Evolutionary conservation across 2,888 invertebrate species (phyloP).

Genomic region (Syrista parreyssii): DNA sequence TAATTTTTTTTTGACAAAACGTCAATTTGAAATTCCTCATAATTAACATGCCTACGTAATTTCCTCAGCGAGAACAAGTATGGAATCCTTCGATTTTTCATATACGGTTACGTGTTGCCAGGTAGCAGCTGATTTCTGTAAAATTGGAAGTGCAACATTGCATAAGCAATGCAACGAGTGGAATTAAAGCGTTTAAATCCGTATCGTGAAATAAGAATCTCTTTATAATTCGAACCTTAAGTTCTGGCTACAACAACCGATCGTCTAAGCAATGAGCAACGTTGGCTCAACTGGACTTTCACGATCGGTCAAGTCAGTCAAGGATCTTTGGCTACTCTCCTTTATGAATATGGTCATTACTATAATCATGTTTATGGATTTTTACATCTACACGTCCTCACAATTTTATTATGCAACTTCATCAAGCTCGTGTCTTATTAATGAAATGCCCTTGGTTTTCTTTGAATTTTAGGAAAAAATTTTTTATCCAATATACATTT

Average conservation of each 20-base stretch:
- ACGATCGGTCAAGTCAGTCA: constrained; percentile 49
- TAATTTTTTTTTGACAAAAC: not conserved
- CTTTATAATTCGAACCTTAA: not conserved
- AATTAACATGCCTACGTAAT: not conserved
- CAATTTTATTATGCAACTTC: not conserved
- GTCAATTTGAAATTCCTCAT: not conserved
- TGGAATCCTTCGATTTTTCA: not conserved
- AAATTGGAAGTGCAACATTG: not conserved
- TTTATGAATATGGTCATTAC: constrained; percentile 41
- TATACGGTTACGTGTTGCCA: not conserved
- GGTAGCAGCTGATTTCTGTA: not conserved
- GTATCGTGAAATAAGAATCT: not conserved
- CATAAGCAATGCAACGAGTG: not conserved
- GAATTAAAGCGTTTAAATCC: not conserved
- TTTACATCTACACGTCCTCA: not conserved
- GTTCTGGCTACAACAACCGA: not conserved
- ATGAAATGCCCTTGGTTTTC: not conserved
- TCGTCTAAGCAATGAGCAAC: not conserved
- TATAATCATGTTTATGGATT: not conserved
- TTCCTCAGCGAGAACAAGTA: not conserved
- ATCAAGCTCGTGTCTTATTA: not conserved
- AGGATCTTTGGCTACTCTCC: constrained; percentile 45
- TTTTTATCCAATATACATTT: not conserved
- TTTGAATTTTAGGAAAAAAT: not conserved
- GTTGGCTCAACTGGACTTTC: constrained; percentile 44